These are phyloP conservation scores for Deroplatys truncata DNA, from an alignment of 2,888 invertebrate species.

Conservation along the genomic window DNA sequence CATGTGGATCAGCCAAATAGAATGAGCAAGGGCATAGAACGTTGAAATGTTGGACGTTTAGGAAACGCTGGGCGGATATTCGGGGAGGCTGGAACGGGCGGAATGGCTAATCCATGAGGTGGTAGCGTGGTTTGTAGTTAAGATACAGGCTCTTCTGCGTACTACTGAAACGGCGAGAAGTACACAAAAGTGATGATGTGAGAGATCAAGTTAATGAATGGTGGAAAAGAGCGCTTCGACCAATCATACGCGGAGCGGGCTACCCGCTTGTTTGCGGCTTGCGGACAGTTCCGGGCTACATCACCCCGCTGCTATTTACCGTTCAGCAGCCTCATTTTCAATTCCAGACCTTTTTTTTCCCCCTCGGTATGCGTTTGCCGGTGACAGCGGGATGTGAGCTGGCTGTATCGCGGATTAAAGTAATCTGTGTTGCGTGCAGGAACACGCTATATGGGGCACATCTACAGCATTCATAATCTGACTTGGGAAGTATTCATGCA, in stretches of 20 bases:
- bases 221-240: neutral
- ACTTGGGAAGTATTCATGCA: neutral
- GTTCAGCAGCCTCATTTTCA: neutral
- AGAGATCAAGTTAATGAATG: neutral
- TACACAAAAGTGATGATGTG: neutral
- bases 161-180: too few relatives aligned
- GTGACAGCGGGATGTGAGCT: neutral
- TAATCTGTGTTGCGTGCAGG: neutral
- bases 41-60: too few relatives aligned
- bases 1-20: too few relatives aligned
- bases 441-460: neutral
- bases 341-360: neutral
- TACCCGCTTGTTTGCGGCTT: neutral
- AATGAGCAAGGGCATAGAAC: too few relatives aligned
- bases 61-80: too few relatives aligned
- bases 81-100: too few relatives aligned
- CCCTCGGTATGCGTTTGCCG: neutral
- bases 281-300: neutral
- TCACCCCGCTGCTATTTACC: neutral
- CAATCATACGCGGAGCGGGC: neutral
- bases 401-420: neutral
- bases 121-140: too few relatives aligned
- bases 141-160: too few relatives aligned
- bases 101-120: too few relatives aligned
- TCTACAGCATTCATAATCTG: neutral